These are phyloP conservation scores for Casuarius casuarius DNA, from an alignment of 2,113 vertebrate genomes.

Conservation along the genomic window DNA sequence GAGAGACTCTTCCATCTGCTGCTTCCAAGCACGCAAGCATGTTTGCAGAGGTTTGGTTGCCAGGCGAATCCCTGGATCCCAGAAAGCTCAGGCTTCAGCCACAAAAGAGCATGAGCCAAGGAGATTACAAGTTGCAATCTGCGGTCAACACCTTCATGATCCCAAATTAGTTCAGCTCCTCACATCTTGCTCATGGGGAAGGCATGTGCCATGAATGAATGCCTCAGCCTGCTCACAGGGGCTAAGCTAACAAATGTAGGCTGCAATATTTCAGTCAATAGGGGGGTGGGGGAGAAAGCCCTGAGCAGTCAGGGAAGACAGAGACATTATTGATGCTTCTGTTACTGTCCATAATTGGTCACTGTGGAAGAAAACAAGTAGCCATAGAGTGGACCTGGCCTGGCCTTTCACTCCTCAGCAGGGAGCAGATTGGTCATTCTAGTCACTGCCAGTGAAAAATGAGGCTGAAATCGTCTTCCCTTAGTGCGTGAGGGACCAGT, in stretches of 20 bases:
- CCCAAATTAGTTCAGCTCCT: neutral
- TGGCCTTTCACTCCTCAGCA: slow-evolving; percentile 42
- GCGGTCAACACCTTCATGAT: neutral
- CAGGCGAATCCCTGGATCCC: neutral
- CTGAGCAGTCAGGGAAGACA: neutral
- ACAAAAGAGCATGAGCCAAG: neutral
- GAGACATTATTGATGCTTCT: slow-evolving; percentile 68
- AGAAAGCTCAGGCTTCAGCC: neutral
- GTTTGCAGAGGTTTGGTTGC: neutral
- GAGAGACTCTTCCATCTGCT: neutral
- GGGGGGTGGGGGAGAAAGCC: too few species aligned
- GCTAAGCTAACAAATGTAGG: slow-evolving; percentile 1
- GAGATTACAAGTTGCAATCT: neutral
- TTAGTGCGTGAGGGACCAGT: slow-evolving; percentile 27
- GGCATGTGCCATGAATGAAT: neutral
- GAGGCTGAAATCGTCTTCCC: slow-evolving; percentile 18
- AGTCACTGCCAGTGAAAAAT: slow-evolving; percentile 55
- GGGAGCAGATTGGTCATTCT: slow-evolving; percentile 58
- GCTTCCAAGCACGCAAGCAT: neutral
- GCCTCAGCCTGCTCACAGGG: neutral
- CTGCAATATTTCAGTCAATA: slow-evolving; percentile 59
- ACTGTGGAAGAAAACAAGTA: slow-evolving; percentile 67
- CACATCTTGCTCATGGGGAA: neutral
- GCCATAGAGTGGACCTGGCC: slow-evolving; percentile 42
- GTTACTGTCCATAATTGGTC: slow-evolving; percentile 68